phyloP scores from a whole-genome alignment of 2,888 invertebrate genomes.

The Harpalus rufipes region DNA sequence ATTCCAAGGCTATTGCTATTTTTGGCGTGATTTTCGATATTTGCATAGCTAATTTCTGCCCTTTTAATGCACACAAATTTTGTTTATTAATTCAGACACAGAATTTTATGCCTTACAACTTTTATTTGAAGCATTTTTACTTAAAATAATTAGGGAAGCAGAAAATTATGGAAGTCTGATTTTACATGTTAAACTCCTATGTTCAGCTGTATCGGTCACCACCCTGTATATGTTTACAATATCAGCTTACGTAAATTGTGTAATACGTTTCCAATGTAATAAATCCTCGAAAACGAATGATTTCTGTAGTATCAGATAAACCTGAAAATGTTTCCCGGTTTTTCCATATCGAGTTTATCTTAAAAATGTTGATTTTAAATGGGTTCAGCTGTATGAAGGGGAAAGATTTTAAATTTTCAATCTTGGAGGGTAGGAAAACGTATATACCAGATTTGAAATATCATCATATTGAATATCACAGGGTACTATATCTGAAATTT shows the following conservation, averaged over 20 bases:
- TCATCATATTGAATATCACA: constrained; percentile 29
- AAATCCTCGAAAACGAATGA: background rate
- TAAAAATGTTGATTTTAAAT: constrained; percentile 46
- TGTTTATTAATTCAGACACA: too few species aligned
- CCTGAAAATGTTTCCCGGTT: background rate
- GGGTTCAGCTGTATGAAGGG: constrained; percentile 1
- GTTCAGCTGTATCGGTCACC: too few species aligned
- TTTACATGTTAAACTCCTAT: too few species aligned
- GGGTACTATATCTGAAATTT: constrained; percentile 27
- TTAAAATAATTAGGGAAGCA: too few species aligned
- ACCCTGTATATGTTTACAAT: constrained; percentile 1
- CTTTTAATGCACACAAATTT: too few species aligned
- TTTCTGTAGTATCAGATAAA: background rate
- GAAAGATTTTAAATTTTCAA: constrained; percentile 46
- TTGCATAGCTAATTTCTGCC: too few species aligned
- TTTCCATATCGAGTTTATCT: constrained; percentile 14
- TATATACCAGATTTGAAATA: constrained; percentile 45
- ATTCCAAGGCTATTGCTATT: too few species aligned
- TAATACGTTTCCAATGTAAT: constrained; percentile 4
- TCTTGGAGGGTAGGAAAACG: constrained; percentile 33
- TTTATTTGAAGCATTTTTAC: too few species aligned
- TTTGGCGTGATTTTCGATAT: too few species aligned
- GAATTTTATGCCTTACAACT: too few species aligned
- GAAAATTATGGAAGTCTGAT: too few species aligned
- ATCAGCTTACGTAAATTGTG: constrained; percentile 4